Evolutionary conservation across 2,113 vertebrate genomes (phyloP).

Genomic region (Mirza zaza): DNA sequence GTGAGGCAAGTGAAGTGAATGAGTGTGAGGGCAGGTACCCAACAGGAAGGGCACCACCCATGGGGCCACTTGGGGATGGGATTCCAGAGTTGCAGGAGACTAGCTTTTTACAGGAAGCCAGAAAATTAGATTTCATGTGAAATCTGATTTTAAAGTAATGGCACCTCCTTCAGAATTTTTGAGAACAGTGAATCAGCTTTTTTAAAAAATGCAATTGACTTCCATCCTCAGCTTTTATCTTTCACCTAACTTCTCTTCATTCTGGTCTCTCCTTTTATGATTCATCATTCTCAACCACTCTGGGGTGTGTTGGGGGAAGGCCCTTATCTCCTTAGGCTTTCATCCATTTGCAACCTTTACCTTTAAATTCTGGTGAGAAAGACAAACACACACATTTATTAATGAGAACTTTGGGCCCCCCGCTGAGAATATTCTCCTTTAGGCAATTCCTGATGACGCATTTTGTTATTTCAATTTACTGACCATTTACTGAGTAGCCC

Average conservation of each 20-base stretch:
- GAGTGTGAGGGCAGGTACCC: not conserved
- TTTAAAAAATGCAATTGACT: not conserved
- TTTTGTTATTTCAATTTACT: not conserved
- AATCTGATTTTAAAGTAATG: conserved; percentile 21
- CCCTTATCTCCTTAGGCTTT: not conserved
- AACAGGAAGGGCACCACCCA: not conserved
- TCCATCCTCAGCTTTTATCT: not conserved
- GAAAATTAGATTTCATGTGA: not conserved
- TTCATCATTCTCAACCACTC: not conserved
- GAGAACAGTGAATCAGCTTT: not conserved
- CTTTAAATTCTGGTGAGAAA: not conserved
- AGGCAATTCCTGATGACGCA: not conserved
- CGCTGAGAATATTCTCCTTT: not conserved
- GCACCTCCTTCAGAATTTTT: not conserved
- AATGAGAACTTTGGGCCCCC: not conserved
- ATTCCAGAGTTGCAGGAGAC: not conserved
- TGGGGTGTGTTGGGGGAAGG: no score
- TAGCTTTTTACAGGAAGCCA: not conserved
- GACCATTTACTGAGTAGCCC: not conserved
- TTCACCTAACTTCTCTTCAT: not conserved
- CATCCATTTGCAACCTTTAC: not conserved
- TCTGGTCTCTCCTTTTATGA: not conserved
- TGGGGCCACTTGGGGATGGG: not conserved
- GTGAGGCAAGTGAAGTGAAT: not conserved
- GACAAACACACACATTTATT: not conserved